Evolutionary conservation across 2,888 invertebrate species (phyloP), one percentile per base, ranked within the genome.

Genomic region (Caenorhabditis sulstoni): DNA sequence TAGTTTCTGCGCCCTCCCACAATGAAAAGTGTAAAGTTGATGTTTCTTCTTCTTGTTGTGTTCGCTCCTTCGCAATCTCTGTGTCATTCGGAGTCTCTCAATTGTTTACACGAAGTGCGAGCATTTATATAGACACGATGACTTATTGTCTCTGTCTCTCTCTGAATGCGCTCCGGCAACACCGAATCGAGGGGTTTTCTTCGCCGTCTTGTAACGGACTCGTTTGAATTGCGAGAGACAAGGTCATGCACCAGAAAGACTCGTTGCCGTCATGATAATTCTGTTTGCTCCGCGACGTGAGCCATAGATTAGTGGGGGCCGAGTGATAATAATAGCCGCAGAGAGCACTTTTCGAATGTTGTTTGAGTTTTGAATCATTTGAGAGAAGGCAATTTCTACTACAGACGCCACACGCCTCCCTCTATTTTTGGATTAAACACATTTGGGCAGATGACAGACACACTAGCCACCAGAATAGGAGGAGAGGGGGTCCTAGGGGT

Each of bases 21-120:
- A 22, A 22, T 2, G 16, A 20, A 18, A 29, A 37, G 59, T 68
- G 68, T 68, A 68, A 68, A 68, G 68, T 68, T 68, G 68, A 37
- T 66, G 66, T 65, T 65, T 65, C 65, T 62, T 65, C 65, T 62
- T 52, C 41, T 55, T 47, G 39, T 44, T 53, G 50, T 50, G 49
- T 49, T 39, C 44, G 44, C 16, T 29, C 29, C 35, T 47, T 37
- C 18, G 14, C 22, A 64, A 64, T 64, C 62, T 64, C 50, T 50
- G 29, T 23, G 14, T 35, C 35, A 53, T 18, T 37, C 29, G 2
- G 29, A 7, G 22, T 18, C 29, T 18, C 55, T 45, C 57, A 71
- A 71, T 71, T 71, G 71, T 71, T 71, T 71, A 71, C 71, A 71
- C 64, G 71, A 71, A 44, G 52, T 49, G 61, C 64, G 71, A 71